A percentile compares a stretch with the other conserved stretches of the same genome.
Evolutionary conservation across 2,888 invertebrate species (phyloP).

Genomic region (Tridacna gigas): DNA sequence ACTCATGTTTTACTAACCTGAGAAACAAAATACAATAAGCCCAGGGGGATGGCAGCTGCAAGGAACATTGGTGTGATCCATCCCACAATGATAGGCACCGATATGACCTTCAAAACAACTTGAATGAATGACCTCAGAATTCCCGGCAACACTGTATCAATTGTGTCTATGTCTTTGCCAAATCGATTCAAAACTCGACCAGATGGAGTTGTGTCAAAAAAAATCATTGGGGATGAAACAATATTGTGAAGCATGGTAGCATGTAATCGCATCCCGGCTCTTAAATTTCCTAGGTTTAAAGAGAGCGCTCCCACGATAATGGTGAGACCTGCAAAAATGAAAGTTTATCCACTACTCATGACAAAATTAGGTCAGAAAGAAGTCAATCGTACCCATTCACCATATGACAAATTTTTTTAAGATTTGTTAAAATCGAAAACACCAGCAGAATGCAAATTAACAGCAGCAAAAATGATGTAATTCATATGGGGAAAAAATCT

Average conservation of each 20-base stretch:
- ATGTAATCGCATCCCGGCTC: slow-evolving; percentile 70
- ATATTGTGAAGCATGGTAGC: slow-evolving; percentile 69
- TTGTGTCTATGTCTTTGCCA: slow-evolving; percentile 79
- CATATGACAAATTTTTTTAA: too few species aligned
- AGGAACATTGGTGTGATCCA: slow-evolving; percentile 78
- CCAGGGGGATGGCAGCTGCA: slow-evolving; percentile 74
- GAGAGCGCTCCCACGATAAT: slow-evolving; percentile 40
- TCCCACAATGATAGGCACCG: slow-evolving; percentile 77
- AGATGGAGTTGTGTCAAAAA: slow-evolving; percentile 81
- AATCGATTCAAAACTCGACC: slow-evolving; percentile 82
- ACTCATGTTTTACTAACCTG: slow-evolving; percentile 73
- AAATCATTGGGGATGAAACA: slow-evolving; percentile 77
- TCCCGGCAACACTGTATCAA: slow-evolving; percentile 77
- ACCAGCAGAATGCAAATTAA: too few species aligned
- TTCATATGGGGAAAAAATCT: too few species aligned
- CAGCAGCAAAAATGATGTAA: too few species aligned
- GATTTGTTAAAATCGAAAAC: too few species aligned
- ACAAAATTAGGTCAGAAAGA: too few species aligned
- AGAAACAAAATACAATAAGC: slow-evolving; percentile 77
- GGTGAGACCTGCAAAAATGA: slow-evolving; percentile 49
- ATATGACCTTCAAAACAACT: slow-evolving; percentile 70
- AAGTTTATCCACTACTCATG: not conserved
- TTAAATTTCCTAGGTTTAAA: slow-evolving; percentile 48
- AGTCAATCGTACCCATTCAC: too few species aligned
- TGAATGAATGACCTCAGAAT: slow-evolving; percentile 67